Conservation (phyloP, 2,797 vertebrate genomes). For the Scolopax bukidnonensis region DNA sequence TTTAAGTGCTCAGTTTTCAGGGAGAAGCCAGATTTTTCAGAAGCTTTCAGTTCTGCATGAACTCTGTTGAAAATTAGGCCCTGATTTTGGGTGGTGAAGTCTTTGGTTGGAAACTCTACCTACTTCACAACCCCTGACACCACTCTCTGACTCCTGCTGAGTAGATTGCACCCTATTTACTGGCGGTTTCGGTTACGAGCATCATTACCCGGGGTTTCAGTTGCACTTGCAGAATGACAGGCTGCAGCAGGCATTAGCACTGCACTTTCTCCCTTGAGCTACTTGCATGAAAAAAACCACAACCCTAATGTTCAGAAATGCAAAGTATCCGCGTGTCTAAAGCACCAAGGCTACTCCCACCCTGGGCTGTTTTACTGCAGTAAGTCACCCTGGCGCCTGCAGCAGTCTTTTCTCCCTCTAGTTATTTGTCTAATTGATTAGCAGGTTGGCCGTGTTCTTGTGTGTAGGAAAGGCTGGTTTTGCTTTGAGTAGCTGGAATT, state of each 20-base stretch:
- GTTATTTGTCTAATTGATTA: background rate
- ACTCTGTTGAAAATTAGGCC: background rate
- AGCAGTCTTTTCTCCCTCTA: background rate
- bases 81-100: background rate
- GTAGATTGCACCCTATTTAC: background rate
- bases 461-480: background rate
- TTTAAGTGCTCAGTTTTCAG: background rate
- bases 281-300: background rate
- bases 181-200: background rate
- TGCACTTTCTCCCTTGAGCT: background rate
- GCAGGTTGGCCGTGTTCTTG: background rate
- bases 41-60: background rate
- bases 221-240: conserved; percentile 15
- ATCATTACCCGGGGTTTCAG: background rate
- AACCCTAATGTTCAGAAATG: background rate
- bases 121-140: background rate
- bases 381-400: background rate
- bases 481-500: background rate
- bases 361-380: background rate
- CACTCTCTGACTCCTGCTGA: background rate
- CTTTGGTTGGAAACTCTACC: background rate
- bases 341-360: background rate
- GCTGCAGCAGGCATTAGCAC: background rate
- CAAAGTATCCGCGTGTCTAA: background rate
- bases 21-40: background rate